Percentiles rank a stretch among this genome's conserved stretches.
Conservation (phyloP, 2,113 vertebrate genomes). For the Anoura caudifer region DNA sequence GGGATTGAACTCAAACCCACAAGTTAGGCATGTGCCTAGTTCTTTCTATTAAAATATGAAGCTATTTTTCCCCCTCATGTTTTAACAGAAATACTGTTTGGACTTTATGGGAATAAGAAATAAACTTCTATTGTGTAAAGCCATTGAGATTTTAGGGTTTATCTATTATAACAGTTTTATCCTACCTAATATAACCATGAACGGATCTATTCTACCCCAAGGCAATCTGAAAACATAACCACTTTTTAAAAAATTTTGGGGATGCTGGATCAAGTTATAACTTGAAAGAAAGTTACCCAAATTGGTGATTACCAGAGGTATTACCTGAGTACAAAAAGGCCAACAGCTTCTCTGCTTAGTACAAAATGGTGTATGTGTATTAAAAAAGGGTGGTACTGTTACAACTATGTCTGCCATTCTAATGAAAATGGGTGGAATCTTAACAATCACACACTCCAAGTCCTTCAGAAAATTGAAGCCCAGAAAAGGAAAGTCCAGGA, state of each 20-base stretch:
- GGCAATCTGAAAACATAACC: neutral
- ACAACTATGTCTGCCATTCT: neutral
- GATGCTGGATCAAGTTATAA: slow-evolving; percentile 37
- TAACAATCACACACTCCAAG: neutral
- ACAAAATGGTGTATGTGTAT: neutral
- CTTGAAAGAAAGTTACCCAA: neutral
- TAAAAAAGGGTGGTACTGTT: neutral
- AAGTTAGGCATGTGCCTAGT: too few species aligned
- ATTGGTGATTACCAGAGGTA: neutral
- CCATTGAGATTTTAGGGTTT: neutral
- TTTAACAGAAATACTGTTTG: too few species aligned
- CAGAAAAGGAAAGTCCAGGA: neutral
- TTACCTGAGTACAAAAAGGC: neutral
- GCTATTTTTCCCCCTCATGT: too few species aligned
- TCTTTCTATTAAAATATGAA: too few species aligned
- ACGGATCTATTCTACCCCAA: neutral
- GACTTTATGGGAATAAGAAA: slow-evolving; percentile 42
- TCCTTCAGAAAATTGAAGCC: neutral
- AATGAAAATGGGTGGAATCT: neutral
- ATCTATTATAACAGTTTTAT: neutral
- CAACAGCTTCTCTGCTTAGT: neutral
- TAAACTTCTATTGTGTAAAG: neutral
- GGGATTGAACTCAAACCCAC: too few species aligned
- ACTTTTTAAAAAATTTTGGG: neutral
- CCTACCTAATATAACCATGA: neutral